phyloP scores from a whole-genome alignment of 30 jellyfish, hydroid and myxozoan genomes.

The Phacellophora camtschatica region DNA sequence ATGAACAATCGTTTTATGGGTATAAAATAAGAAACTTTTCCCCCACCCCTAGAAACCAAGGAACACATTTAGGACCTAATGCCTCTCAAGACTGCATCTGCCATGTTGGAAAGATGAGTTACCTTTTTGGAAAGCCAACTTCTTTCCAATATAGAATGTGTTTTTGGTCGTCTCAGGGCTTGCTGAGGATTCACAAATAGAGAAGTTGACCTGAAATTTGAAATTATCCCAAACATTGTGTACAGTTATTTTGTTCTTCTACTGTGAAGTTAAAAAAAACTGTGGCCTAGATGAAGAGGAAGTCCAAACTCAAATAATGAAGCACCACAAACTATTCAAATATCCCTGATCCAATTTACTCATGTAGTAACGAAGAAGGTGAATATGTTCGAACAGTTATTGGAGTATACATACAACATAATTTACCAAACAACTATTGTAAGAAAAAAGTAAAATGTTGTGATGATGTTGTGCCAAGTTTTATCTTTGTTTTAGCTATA shows the following conservation, averaged over 20 bases:
- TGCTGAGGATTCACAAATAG: slow-evolving; percentile 22
- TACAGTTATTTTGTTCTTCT: slow-evolving; percentile 40
- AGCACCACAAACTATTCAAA: slow-evolving; percentile 29
- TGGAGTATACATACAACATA: not conserved
- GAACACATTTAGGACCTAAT: too few relatives aligned
- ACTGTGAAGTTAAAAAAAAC: slow-evolving; percentile 5
- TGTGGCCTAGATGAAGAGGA: slow-evolving; percentile 35
- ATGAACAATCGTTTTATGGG: too few relatives aligned
- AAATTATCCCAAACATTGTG: slow-evolving; percentile 12
- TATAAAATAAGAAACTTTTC: too few relatives aligned
- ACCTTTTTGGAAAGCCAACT: slow-evolving; percentile 45
- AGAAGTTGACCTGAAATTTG: slow-evolving; percentile 6
- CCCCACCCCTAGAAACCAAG: too few relatives aligned
- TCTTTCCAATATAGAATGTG: slow-evolving; percentile 55
- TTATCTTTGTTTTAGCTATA: too few relatives aligned
- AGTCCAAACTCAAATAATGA: slow-evolving; percentile 7
- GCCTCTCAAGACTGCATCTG: too few relatives aligned
- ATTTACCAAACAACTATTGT: slow-evolving; percentile 6
- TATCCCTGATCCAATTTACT: slow-evolving; percentile 39
- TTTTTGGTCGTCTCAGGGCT: slow-evolving; percentile 62
- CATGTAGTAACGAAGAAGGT: slow-evolving; percentile 24
- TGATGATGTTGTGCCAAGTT: too few relatives aligned
- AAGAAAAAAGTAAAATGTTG: too few relatives aligned
- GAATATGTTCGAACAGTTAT: slow-evolving; percentile 9
- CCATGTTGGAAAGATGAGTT: slow-evolving; percentile 21